These are phyloP conservation scores for Aricia agestis DNA, from an alignment of 1,140 invertebrate species.

Conservation along the genomic window DNA sequence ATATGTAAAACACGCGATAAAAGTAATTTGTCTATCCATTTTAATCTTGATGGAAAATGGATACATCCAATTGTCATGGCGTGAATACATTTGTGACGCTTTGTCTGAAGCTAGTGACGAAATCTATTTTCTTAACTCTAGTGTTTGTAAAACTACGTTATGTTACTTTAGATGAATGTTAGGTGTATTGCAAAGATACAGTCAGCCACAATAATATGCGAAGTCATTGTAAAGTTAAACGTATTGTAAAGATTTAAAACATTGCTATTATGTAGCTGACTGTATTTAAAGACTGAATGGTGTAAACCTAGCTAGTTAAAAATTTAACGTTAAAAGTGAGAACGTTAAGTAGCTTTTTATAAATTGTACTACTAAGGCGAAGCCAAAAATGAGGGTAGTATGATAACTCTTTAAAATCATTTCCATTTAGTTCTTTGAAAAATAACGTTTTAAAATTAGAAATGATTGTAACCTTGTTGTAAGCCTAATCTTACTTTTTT, in stretches of 20 bases:
- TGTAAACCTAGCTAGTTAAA: neutral
- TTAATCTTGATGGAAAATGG: neutral
- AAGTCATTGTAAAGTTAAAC: conserved; percentile 1
- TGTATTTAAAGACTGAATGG: conserved; percentile 12
- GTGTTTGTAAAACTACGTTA: neutral
- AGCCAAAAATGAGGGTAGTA: neutral
- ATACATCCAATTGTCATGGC: neutral
- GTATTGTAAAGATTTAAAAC: conserved; percentile 1
- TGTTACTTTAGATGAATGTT: conserved; percentile 5
- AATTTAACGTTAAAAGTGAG: neutral
- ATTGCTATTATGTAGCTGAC: conserved; percentile 2
- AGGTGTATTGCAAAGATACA: neutral
- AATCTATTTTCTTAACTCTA: conserved; percentile 10
- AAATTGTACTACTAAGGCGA: neutral
- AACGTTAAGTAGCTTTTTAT: conserved; percentile 4
- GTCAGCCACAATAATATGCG: neutral
- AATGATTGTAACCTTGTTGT: neutral
- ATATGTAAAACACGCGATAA: too few species aligned
- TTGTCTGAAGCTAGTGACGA: conserved; percentile 1
- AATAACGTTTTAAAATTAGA: neutral
- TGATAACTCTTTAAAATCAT: neutral
- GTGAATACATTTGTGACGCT: neutral
- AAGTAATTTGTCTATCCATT: too few species aligned
- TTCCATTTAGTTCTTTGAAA: too few species aligned
- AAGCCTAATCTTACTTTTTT: neutral